These are phyloP conservation scores for Campylomormyrus tamandua DNA, from an alignment of 2,113 vertebrate species.

Conservation along the genomic window DNA sequence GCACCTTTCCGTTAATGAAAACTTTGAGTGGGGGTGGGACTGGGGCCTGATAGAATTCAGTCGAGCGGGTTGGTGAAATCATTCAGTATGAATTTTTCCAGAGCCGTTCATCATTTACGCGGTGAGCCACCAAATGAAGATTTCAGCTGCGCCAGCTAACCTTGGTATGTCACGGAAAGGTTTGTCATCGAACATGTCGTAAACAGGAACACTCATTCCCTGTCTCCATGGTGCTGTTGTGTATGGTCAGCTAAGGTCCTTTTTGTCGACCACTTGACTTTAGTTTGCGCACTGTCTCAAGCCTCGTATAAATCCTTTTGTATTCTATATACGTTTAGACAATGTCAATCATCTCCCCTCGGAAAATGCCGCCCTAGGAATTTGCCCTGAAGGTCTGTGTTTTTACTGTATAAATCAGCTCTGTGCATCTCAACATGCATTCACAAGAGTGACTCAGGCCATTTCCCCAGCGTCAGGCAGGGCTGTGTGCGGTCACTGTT, in stretches of 20 bases:
- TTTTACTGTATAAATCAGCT: neutral
- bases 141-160: neutral
- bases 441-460: neutral
- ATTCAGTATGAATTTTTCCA: conserved; percentile 12
- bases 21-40: neutral
- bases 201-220: neutral
- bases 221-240: neutral
- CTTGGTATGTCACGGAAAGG: neutral
- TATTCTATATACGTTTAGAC: neutral
- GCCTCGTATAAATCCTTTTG: neutral
- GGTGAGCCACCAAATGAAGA: neutral
- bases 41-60: neutral
- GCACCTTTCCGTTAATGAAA: neutral
- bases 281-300: neutral
- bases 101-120: neutral
- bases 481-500: no score
- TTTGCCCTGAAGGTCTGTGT: neutral
- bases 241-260: neutral
- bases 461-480: neutral
- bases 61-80: neutral
- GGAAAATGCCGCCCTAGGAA: neutral
- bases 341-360: neutral
- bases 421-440: neutral
- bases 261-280: neutral
- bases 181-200: neutral